These are phyloP conservation scores for Paramuricea clavata DNA, from an alignment of 92 coral and sea anemone species.

Conservation along the genomic window DNA sequence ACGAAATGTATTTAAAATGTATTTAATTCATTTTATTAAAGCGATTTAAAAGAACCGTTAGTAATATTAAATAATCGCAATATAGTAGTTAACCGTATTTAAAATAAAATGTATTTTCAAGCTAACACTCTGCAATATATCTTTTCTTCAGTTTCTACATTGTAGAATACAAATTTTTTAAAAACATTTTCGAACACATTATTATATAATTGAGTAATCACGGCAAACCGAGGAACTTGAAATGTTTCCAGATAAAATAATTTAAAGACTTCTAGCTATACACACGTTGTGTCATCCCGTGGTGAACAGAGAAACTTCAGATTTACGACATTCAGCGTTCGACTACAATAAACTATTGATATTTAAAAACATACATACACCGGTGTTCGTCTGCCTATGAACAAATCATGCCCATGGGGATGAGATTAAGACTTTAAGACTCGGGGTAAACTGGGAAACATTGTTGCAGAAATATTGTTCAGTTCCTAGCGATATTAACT, in stretches of 20 bases:
- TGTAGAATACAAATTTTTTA: constrained; percentile 27
- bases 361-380: too few relatives aligned
- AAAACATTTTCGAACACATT: constrained; percentile 6
- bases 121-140: not conserved
- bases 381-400: too few relatives aligned
- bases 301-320: constrained; percentile 2
- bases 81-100: not conserved
- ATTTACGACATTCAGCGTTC: not conserved
- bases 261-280: not conserved
- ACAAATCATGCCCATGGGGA: too few relatives aligned
- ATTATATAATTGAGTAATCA: not conserved
- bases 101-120: not conserved
- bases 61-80: too few relatives aligned
- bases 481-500: too few relatives aligned
- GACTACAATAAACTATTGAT: not conserved
- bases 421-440: too few relatives aligned
- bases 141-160: not conserved
- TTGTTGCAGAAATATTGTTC: too few relatives aligned
- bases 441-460: too few relatives aligned
- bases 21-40: too few relatives aligned
- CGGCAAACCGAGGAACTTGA: not conserved
- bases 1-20: too few relatives aligned
- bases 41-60: too few relatives aligned
- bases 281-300: not conserved
- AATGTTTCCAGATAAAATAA: not conserved